Conservation (phyloP, 64 coral and sea anemone species). For the Dendronephthya gigantea region DNA sequence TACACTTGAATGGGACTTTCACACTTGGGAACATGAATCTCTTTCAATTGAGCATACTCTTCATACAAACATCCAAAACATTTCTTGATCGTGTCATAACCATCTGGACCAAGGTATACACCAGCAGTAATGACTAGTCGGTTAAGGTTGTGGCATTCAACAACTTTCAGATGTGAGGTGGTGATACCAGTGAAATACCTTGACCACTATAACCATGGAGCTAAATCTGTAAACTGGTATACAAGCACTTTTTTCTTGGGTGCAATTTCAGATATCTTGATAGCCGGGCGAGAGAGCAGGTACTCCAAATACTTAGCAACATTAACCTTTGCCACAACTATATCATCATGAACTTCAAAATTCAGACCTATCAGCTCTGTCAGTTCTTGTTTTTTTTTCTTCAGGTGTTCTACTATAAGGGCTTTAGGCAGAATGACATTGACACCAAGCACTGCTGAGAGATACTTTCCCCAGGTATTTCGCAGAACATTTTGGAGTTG, state of each 20-base stretch:
- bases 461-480: slow-evolving; percentile 26
- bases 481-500: background rate
- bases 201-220: slow-evolving; percentile 43
- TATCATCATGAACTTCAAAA: slow-evolving; percentile 16
- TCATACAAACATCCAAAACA: background rate
- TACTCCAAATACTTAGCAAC: slow-evolving; percentile 5
- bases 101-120: slow-evolving; percentile 16
- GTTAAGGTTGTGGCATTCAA: slow-evolving; percentile 11
- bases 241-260: background rate
- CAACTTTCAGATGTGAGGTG: slow-evolving; percentile 25
- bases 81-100: slow-evolving; percentile 3
- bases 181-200: slow-evolving; percentile 36
- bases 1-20: background rate
- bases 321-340: slow-evolving; percentile 20
- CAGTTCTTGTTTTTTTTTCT: background rate
- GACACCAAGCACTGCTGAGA: background rate
- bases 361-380: background rate
- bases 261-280: background rate
- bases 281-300: background rate
- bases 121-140: background rate
- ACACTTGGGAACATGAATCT: background rate
- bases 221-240: slow-evolving; percentile 21
- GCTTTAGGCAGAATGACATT: slow-evolving; percentile 15
- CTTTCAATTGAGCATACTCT: background rate
- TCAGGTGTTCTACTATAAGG: background rate